A percentile compares a stretch with the other conserved stretches of the same genome.
These are phyloP conservation scores for Allygus modestus DNA, from an alignment of 2,888 invertebrate species.

Conservation along the genomic window DNA sequence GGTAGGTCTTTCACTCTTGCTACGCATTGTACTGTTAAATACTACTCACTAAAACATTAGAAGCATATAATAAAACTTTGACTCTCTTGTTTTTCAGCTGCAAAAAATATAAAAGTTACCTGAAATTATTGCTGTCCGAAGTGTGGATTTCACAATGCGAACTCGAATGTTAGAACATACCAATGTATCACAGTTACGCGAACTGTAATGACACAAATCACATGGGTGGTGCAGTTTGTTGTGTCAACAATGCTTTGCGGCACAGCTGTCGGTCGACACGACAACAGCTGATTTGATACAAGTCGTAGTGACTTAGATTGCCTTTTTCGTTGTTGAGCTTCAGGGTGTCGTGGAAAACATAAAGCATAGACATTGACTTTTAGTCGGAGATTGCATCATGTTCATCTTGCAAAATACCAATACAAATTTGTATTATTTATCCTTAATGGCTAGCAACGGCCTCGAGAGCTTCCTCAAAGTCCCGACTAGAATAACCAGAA, in stretches of 20 bases:
- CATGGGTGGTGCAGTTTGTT: constrained; percentile 16
- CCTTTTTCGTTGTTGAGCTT: neutral
- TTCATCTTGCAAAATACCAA: neutral
- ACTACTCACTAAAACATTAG: constrained; percentile 27
- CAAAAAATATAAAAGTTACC: neutral
- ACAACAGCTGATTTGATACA: constrained; percentile 12
- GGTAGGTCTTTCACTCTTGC: no score
- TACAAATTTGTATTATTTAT: neutral
- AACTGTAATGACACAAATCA: constrained; percentile 26
- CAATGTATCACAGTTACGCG: constrained; percentile 7
- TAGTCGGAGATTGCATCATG: neutral
- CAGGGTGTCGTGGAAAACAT: neutral
- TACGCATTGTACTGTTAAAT: no score
- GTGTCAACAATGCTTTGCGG: neutral
- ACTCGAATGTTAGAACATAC: neutral
- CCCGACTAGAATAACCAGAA: neutral
- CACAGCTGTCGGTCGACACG: neutral
- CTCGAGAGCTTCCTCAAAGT: neutral
- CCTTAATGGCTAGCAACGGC: neutral
- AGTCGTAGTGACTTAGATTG: neutral
- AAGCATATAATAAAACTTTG: constrained; percentile 31
- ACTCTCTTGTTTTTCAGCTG: constrained; percentile 6
- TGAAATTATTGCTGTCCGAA: constrained; percentile 23
- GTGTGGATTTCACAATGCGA: constrained; percentile 33
- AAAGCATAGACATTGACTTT: neutral